A percentile compares a stretch with the other conserved stretches of the same genome.
Evolutionary conservation across 2,797 vertebrate species (phyloP).

Genomic region (Peromyscus attwateri): DNA sequence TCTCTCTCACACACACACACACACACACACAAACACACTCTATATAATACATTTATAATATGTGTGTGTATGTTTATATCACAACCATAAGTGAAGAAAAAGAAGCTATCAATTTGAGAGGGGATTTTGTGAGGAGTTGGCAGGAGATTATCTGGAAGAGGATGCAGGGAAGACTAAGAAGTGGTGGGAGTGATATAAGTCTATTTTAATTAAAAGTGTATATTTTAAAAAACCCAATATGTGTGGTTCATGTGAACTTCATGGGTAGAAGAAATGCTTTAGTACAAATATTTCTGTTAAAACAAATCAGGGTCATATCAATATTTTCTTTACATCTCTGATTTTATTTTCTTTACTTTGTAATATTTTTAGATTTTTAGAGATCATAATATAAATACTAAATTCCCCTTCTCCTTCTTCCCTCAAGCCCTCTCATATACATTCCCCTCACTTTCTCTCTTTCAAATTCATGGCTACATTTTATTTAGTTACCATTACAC

Average conservation of each 20-base stretch:
- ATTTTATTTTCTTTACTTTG: constrained; percentile 24
- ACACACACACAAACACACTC: too few relatives aligned
- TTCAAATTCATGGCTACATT: background rate
- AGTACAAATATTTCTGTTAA: background rate
- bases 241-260: background rate
- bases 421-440: too few relatives aligned
- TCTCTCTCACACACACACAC: too few relatives aligned
- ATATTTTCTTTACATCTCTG: background rate
- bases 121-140: background rate
- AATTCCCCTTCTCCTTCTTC: background rate
- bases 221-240: background rate
- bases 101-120: background rate
- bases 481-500: background rate
- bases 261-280: background rate
- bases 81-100: background rate
- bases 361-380: background rate
- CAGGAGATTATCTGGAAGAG: background rate
- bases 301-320: background rate
- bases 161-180: background rate
- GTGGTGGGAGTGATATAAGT: background rate
- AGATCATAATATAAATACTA: background rate
- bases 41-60: background rate
- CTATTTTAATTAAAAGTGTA: background rate
- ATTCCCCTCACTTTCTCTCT: too few relatives aligned
- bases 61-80: background rate